Base-by-base conservation (phyloP, 2,888 invertebrate species). In the Himalopsyche anomala region DNA sequence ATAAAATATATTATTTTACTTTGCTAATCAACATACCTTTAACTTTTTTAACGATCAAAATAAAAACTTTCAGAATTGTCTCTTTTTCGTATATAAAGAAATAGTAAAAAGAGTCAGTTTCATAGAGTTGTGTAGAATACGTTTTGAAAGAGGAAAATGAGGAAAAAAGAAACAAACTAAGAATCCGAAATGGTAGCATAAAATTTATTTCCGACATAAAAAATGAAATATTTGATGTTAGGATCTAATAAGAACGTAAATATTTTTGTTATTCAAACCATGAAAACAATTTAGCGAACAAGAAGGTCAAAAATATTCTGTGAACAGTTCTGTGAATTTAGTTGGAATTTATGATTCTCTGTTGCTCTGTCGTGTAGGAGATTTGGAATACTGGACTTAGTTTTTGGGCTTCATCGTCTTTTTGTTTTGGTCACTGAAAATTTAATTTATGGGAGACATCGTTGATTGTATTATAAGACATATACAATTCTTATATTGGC, bases 201-300 rank as follows among this genome's bases (percentile, higher is more conserved):
- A 62, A 62, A 62, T 62, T 62, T 62, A 62, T 62, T 62, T 62
- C 62, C n/a, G 0, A 62, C 62, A 62, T 62, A 62, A 62, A 62
- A 62, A 62, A 62, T 62, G 62, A 62, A 62, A 62, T 62, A 62
- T 62, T 62, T 62, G 62, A 62, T 62, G 19, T 62, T 62, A 62
- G 62, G 62, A 62, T 62, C 62, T 62, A 62, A 62, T 62, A 62
- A 62, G 62, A 62, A 62, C 62, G 62, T 62, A 62, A 62, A 62
- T 62, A 62, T 62, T 62, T 80, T 85, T 85, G 85, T 79, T 56
- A 85, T 85, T 85, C 85, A 85, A 82, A 82, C 85, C 85, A 85
- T 82, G 85, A 79, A 85, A 85, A 85, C 82, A 85, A 85, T 85
- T 85, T 85, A 85, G 80, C 82, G 85, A 69, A 82, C 85, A 54